These are phyloP conservation scores for Lasioglossum zephyrum DNA, from an alignment of 2,888 invertebrate genomes.

Conservation along the genomic window DNA sequence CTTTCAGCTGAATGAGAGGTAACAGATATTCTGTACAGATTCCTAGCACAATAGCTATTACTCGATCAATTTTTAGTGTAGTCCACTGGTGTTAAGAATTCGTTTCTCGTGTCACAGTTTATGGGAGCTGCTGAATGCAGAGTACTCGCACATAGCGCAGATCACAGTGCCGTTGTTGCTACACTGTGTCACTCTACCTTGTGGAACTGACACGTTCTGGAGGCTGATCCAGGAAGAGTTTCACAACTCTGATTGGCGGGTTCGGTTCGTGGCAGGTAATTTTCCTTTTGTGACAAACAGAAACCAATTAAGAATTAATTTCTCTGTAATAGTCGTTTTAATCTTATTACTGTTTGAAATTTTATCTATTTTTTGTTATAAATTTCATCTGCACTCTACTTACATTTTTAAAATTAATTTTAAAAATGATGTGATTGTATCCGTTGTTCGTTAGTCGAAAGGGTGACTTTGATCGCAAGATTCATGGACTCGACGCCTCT, in stretches of 20 bases:
- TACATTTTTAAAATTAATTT: no score
- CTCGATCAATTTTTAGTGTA: neutral
- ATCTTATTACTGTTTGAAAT: no score
- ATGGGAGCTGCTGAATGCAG: constrained; percentile 96
- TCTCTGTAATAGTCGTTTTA: no score
- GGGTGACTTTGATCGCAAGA: constrained; percentile 95
- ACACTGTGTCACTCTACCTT: constrained; percentile 97
- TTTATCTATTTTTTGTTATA: no score
- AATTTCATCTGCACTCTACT: no score
- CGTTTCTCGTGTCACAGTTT: constrained; percentile 86
- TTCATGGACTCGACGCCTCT: constrained; percentile 97
- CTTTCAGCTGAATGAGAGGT: constrained; percentile 28
- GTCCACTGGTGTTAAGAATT: neutral
- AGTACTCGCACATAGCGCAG: constrained; percentile 97
- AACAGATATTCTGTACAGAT: constrained; percentile 7
- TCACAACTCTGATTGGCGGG: constrained; percentile 94
- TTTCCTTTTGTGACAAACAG: no score
- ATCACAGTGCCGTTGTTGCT: constrained; percentile 96
- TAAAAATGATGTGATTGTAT: neutral
- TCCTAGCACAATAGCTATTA: neutral
- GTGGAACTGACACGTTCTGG: constrained; percentile 98
- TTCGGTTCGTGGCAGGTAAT: constrained; percentile 93
- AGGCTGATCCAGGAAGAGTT: constrained; percentile 97
- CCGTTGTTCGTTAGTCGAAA: constrained; percentile 88
- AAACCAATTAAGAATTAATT: no score